A percentile compares a stretch with the other conserved stretches of the same genome.
Evolutionary conservation across 2,888 invertebrate species (phyloP).

Genomic region (Eristalinus sepulchralis): DNA sequence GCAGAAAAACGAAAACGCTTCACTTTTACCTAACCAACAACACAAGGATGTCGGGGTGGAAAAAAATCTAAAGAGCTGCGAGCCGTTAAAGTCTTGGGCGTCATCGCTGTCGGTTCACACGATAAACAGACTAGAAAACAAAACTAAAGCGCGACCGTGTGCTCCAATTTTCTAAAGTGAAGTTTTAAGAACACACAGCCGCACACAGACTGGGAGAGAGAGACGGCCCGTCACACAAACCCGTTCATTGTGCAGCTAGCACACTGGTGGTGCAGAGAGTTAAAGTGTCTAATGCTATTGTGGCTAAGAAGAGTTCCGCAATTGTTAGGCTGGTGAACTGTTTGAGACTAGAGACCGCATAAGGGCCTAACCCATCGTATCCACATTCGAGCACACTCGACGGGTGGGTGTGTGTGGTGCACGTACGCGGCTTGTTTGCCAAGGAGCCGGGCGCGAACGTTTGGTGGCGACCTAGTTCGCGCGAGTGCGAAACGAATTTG

Average conservation of each 20-base stretch:
- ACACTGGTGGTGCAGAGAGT: constrained; percentile 34
- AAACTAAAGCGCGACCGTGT: constrained; percentile 66
- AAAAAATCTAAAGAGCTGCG: constrained; percentile 58
- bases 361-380: constrained; percentile 65
- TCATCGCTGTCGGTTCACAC: constrained; percentile 32
- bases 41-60: constrained; percentile 36
- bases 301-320: constrained; percentile 71
- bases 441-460: constrained; percentile 1
- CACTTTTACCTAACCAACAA: background rate
- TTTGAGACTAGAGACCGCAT: constrained; percentile 68
- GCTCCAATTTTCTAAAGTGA: constrained; percentile 63
- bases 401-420: background rate
- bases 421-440: constrained; percentile 7
- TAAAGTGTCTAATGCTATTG: constrained; percentile 70
- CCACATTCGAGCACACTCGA: constrained; percentile 2
- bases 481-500: constrained; percentile 70
- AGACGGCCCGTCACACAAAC: background rate
- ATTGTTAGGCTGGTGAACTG: constrained; percentile 70
- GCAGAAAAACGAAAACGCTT: constrained; percentile 9
- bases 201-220: constrained; percentile 7
- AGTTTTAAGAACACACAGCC: constrained; percentile 52
- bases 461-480: constrained; percentile 61
- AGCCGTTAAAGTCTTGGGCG: constrained; percentile 61
- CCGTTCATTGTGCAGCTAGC: constrained; percentile 9
- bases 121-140: constrained; percentile 55